Evolutionary conservation across 23 tunicate species (phyloP).

Genomic region (Halocynthia roretzi): DNA sequence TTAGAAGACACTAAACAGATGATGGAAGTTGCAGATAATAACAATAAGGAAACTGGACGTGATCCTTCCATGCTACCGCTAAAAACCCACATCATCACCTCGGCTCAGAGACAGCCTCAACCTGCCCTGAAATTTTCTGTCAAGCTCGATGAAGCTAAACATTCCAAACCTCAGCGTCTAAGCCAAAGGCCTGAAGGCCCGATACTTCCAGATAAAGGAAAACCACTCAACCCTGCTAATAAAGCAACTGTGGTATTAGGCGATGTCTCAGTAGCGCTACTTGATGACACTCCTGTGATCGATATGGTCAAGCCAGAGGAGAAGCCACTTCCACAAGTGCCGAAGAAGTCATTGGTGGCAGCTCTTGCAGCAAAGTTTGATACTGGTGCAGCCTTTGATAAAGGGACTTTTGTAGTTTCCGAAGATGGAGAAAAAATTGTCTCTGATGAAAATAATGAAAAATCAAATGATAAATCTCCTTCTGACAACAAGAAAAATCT

Average conservation of each 20-base stretch:
- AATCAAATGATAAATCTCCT: background rate
- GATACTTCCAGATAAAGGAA: background rate
- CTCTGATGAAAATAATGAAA: background rate
- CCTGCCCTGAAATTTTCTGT: background rate
- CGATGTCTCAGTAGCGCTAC: conserved; percentile 3
- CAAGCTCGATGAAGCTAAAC: background rate
- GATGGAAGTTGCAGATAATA: background rate
- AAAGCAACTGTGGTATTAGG: conserved; percentile 21
- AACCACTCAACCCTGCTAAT: background rate
- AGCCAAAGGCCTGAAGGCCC: background rate
- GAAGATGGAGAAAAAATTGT: background rate
- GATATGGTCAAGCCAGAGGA: background rate
- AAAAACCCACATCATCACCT: too few species aligned
- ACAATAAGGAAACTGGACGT: background rate
- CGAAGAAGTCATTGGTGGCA: conserved; percentile 3
- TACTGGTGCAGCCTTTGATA: background rate
- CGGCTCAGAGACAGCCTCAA: background rate
- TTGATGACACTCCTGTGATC: conserved; percentile 9
- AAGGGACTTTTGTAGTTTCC: conserved; percentile 18
- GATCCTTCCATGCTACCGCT: too few species aligned
- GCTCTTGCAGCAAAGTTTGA: conserved; percentile 19
- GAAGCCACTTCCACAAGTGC: conserved; percentile 22
- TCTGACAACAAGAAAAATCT: background rate
- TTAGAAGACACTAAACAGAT: background rate
- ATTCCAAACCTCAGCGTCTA: background rate